phyloP scores from a whole-genome alignment of 2,888 invertebrate genomes.

The Netelia fuscicornis region DNA sequence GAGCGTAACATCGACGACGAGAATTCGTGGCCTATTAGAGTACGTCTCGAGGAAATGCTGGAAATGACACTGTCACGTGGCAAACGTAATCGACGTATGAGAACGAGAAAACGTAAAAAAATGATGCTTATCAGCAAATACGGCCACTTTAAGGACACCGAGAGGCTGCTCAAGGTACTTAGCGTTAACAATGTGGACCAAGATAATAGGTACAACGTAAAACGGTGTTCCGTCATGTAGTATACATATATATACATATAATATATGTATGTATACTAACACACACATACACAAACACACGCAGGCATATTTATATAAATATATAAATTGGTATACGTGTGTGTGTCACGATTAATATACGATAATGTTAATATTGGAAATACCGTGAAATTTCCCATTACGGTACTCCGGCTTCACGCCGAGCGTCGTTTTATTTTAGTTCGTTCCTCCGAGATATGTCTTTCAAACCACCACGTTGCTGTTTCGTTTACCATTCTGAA shows the following conservation, averaged over 20 bases:
- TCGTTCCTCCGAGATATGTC: background rate
- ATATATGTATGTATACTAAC: background rate
- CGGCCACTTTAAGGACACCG: constrained; percentile 81
- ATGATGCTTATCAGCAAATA: constrained; percentile 75
- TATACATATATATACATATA: constrained; percentile 46
- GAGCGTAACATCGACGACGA: constrained; percentile 71
- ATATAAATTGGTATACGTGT: constrained; percentile 24
- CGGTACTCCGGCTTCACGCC: too few relatives aligned
- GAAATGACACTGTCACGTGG: constrained; percentile 78
- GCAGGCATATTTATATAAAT: background rate
- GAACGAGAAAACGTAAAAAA: constrained; percentile 76
- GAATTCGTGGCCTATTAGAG: constrained; percentile 77
- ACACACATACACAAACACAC: background rate
- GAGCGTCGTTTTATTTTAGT: background rate
- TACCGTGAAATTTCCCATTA: background rate
- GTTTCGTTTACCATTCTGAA: constrained; percentile 1
- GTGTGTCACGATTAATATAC: constrained; percentile 24
- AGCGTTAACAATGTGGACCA: constrained; percentile 84
- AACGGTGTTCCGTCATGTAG: constrained; percentile 83
- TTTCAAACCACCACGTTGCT: background rate
- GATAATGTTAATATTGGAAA: background rate
- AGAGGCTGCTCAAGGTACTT: constrained; percentile 83
- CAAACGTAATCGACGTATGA: constrained; percentile 75
- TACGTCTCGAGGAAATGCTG: constrained; percentile 81
- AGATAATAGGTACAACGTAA: constrained; percentile 82